Evolutionary conservation across 23 tunicate genomes (phyloP), one percentile per base, ranked within the genome.

Genomic region (Phallusia fumigata): DNA sequence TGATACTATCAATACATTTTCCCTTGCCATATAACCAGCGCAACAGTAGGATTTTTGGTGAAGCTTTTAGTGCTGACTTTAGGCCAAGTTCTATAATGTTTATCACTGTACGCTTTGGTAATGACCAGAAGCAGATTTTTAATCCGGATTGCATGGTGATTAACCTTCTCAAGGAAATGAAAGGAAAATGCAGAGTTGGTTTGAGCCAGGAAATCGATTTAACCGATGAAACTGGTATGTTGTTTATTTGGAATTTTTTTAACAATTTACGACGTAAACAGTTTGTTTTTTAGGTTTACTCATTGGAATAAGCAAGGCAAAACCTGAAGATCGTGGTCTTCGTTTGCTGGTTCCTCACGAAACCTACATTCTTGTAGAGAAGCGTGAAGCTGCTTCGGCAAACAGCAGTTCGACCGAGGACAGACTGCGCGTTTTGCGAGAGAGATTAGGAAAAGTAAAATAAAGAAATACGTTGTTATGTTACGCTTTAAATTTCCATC

Each of bases 191-290:
- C 50, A 19, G 22, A 19, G 52, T 91, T 52, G 80, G 51, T n/a
- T 40, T 36, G 22, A 36, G 83, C 0, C 85, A 77, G 53, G 72
- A 58, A 11, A 64, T 91, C 31, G 96, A 91, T 52, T 58, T 91
- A 15, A 86, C 96, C 19, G 90, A 91, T 53, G 96, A 91, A 91
- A 78, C 85, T 24, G 96, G 96, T 91, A 80, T 34, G 65, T 75
- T 10, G 10, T 74, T 10, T 74, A 74, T 74, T 33, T 15, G 12
- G 5, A 33, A 31, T 33, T 11, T 33, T 74, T 58, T 16, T 40
- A 58, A 8, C 1, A 58, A 58, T 13, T 10, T 40, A 10, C 47
- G 10, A 40, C 10, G 5, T 5, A 10, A 10, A 3, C 8, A 10
- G 10, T 40, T 40, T 5, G 47, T 3, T 40, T 40, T 40, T 40